Percentiles rank a stretch among this genome's conserved stretches.
Evolutionary conservation across 2,797 vertebrate genomes (phyloP).

Genomic region (Pipistrellus pipistrellus): DNA sequence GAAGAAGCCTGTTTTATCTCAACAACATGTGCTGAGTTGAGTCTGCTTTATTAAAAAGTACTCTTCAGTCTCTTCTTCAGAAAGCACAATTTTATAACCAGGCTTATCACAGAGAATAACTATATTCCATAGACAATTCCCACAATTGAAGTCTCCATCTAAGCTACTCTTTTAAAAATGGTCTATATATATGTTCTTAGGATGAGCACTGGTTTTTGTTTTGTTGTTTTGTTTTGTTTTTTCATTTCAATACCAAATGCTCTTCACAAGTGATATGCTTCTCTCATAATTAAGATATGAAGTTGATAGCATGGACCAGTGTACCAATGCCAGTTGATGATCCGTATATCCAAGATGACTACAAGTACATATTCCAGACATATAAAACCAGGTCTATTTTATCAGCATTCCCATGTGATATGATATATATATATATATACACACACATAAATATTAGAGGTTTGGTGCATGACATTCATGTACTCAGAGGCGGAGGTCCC

Average conservation of each 20-base stretch:
- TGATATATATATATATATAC: background rate
- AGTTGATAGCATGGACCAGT: background rate
- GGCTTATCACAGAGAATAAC: background rate
- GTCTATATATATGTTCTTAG: background rate
- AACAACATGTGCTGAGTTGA: slow-evolving; percentile 57
- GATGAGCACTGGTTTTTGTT: background rate
- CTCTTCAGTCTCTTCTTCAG: slow-evolving; percentile 5
- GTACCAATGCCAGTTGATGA: background rate
- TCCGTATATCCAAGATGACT: background rate
- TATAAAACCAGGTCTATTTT: background rate
- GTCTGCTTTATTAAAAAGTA: slow-evolving; percentile 71
- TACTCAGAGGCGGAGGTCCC: too few relatives aligned
- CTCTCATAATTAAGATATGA: background rate
- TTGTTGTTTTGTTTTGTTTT: background rate
- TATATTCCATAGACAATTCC: background rate
- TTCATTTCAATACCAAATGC: background rate
- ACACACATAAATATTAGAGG: too few relatives aligned
- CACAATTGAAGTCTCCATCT: background rate
- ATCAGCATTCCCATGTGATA: background rate
- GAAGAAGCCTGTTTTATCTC: slow-evolving; percentile 64
- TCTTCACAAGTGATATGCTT: background rate
- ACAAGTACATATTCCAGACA: background rate
- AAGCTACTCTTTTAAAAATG: background rate
- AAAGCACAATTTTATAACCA: slow-evolving; percentile 55
- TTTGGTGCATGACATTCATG: too few relatives aligned